Conservation (phyloP, 2,888 invertebrate species). For the Epistrophella euchroma region DNA sequence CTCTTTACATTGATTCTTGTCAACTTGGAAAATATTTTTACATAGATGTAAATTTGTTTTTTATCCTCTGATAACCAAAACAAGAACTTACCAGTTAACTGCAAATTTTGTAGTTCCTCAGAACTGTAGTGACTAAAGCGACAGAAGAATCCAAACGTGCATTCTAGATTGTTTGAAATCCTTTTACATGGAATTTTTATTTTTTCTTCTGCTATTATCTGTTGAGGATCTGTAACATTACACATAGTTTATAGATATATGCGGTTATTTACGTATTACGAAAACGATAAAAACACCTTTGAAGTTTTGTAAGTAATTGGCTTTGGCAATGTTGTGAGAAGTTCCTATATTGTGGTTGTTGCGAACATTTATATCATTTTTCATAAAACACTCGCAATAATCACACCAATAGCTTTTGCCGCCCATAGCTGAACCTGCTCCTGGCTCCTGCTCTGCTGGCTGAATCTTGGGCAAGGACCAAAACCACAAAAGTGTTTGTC, state of each 20-base stretch:
- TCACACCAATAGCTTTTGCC: constrained; percentile 83
- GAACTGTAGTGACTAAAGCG: constrained; percentile 69
- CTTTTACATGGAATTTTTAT: constrained; percentile 72
- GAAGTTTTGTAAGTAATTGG: constrained; percentile 77
- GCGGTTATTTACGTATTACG: too few species aligned
- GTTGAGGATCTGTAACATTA: constrained; percentile 67
- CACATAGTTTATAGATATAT: background rate
- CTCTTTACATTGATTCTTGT: constrained; percentile 1
- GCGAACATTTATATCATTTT: constrained; percentile 81
- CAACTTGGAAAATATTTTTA: background rate
- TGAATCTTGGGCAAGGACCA: too few species aligned
- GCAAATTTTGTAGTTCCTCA: constrained; percentile 43
- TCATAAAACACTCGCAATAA: constrained; percentile 82
- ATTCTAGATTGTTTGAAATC: constrained; percentile 50
- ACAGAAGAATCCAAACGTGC: constrained; percentile 68
- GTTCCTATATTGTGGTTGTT: constrained; percentile 81
- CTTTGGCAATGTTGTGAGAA: constrained; percentile 80
- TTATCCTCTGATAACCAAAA: background rate
- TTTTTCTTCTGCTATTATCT: constrained; percentile 67
- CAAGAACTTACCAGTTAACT: constrained; percentile 28
- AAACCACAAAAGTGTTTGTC: too few species aligned
- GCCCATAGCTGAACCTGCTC: constrained; percentile 80
- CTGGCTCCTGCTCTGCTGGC: too few species aligned
- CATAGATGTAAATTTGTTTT: background rate
- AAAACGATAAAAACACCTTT: constrained; percentile 71